These are phyloP conservation scores for Drosophila pallidifrons DNA, from an alignment of 1,140 invertebrate genomes.

Conservation along the genomic window DNA sequence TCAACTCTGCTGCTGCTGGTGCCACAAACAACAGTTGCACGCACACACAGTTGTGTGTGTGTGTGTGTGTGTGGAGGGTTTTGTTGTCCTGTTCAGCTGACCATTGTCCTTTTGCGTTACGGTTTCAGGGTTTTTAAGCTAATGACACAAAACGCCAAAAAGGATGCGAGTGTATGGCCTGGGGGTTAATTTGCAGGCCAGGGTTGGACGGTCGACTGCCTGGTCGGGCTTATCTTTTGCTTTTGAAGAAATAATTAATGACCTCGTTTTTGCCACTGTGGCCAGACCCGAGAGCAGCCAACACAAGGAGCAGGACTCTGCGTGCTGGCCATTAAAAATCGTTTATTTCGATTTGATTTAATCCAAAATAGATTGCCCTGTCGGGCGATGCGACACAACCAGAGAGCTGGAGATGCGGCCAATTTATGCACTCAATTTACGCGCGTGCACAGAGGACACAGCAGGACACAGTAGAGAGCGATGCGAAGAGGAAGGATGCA, in stretches of 20 bases:
- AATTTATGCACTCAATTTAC: slow-evolving; percentile 84
- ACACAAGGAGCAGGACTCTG: slow-evolving; percentile 26
- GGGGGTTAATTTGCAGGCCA: slow-evolving; percentile 63
- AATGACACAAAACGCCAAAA: slow-evolving; percentile 83
- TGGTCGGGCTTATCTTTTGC: slow-evolving; percentile 77
- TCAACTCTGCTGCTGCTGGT: slow-evolving; percentile 12
- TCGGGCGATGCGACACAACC: slow-evolving; percentile 28
- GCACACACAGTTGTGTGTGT: slow-evolving; percentile 41
- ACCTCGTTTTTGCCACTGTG: slow-evolving; percentile 85
- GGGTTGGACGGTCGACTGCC: slow-evolving; percentile 22
- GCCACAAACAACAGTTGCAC: slow-evolving; percentile 54
- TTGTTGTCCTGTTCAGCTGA: slow-evolving; percentile 34
- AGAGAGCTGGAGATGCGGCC: slow-evolving; percentile 42
- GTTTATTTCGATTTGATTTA: slow-evolving; percentile 85
- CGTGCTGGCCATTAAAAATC: slow-evolving; percentile 83
- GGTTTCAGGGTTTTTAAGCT: slow-evolving; percentile 61
- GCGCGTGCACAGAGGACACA: slow-evolving; percentile 32
- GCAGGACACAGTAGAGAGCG: slow-evolving; percentile 13
- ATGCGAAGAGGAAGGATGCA: background rate
- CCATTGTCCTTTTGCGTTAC: slow-evolving; percentile 58
- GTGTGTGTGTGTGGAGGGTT: slow-evolving; percentile 20
- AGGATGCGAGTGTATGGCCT: slow-evolving; percentile 51
- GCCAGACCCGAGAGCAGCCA: slow-evolving; percentile 18
- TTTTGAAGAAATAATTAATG: slow-evolving; percentile 85
- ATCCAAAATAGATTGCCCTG: slow-evolving; percentile 83